phyloP scores from a whole-genome alignment of 1,140 invertebrate genomes.

The Delia radicum region DNA sequence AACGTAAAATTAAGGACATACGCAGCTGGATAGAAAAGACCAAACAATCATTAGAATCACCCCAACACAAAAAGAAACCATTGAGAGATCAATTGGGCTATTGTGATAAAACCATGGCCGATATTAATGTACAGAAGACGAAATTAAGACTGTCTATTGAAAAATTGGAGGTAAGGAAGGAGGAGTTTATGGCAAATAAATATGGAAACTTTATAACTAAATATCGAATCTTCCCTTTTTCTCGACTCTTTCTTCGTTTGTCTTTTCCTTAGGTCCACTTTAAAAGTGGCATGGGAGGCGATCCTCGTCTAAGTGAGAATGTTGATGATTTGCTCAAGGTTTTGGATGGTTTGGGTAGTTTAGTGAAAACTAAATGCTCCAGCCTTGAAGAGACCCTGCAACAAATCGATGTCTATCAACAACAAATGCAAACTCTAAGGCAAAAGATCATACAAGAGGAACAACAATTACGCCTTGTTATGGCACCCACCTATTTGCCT shows the following conservation, averaged over 20 bases:
- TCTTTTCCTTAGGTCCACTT: slow-evolving; percentile 91
- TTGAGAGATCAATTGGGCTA: slow-evolving; percentile 80
- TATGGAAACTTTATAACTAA: not conserved
- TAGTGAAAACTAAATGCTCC: slow-evolving; percentile 69
- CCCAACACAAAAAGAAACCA: slow-evolving; percentile 80
- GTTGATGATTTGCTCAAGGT: slow-evolving; percentile 69
- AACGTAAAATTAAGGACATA: slow-evolving; percentile 89
- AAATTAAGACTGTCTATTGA: slow-evolving; percentile 90
- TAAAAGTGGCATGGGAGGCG: slow-evolving; percentile 77
- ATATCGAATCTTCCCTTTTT: not conserved
- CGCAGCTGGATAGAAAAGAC: slow-evolving; percentile 87
- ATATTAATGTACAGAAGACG: slow-evolving; percentile 85
- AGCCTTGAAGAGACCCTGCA: slow-evolving; percentile 76
- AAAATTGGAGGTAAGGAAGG: slow-evolving; percentile 74
- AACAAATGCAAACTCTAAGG: slow-evolving; percentile 82
- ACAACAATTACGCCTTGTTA: slow-evolving; percentile 77
- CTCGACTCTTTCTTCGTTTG: not conserved
- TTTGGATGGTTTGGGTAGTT: slow-evolving; percentile 66
- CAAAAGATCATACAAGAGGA: slow-evolving; percentile 82
- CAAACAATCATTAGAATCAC: slow-evolving; percentile 72
- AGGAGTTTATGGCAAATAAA: not conserved
- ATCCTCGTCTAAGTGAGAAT: slow-evolving; percentile 71
- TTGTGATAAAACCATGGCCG: slow-evolving; percentile 83
- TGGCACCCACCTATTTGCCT: slow-evolving; percentile 78
- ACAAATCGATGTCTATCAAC: slow-evolving; percentile 84